Evolutionary conservation across 2,888 invertebrate genomes (phyloP), one percentile per base, ranked within the genome.

Genomic region (Ormyrus pomaceus): DNA sequence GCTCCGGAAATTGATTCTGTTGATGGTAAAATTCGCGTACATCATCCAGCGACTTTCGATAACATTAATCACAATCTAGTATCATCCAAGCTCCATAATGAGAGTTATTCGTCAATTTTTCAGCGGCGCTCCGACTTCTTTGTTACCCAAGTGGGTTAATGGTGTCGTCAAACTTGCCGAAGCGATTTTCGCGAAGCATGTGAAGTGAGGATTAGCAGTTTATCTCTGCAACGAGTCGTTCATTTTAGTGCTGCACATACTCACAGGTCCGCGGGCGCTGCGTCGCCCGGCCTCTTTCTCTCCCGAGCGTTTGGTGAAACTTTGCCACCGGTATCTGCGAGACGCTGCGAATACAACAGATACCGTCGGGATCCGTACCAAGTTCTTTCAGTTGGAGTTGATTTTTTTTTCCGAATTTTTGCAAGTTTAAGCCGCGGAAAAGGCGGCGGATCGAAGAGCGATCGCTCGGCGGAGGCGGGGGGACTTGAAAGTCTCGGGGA

Each of bases 91-190:
- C 9, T 11, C 34, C 61, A 69, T 77, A 77, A 77, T 72, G 61
- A 80, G 69, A 70, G 62, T 69, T 65, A 80, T 73, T 77, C 55
- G 71, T 62, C 76, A 70, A 74, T 74, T 73, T 80, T 81, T 74
- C 69, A 58, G 56, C 56, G 45, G 53, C 68, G 55, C 56, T 4
- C n/a, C 61, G 61, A 19, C 58, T 84, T 84, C 82, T 84, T 84
- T 83, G 84, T 82, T 83, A 83, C 80, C 80, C 84, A 86, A 84
- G 83, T 85, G 84, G 86, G 86, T 86, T 85, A 86, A 86, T 84
- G 84, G 86, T 84, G 85, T 84, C 84, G 84, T 84, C 84, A 84
- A 86, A 86, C 86, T 85, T 84, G 81, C 82, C 82, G 74, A 83
- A 85, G 83, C 83, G 82, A 85, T 84, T 84, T 86, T 85, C 83